Evolutionary conservation across 2,113 vertebrate genomes (phyloP).

Genomic region (Rhadina sibilatrix): DNA sequence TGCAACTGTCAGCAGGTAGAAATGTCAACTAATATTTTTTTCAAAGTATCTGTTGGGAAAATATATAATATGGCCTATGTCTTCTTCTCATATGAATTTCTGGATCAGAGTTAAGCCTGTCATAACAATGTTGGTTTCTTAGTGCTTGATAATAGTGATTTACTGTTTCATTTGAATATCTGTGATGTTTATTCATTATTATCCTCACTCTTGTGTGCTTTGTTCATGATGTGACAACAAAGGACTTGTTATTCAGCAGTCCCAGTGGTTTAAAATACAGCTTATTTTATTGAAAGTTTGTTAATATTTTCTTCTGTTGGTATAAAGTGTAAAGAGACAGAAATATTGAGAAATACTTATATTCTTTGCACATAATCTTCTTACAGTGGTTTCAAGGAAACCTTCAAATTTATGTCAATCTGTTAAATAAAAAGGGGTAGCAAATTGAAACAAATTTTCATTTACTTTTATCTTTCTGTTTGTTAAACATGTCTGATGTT

Average conservation of each 20-base stretch:
- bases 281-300: background rate
- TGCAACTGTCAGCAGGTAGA: background rate
- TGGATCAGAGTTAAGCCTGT: conserved; percentile 13
- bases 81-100: background rate
- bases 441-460: background rate
- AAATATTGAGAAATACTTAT: background rate
- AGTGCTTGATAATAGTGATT: conserved; percentile 10
- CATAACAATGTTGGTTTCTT: background rate
- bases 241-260: background rate
- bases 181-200: conserved; percentile 28
- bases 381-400: background rate
- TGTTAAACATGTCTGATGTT: background rate
- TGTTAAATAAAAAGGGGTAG: background rate
- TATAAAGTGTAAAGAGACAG: background rate
- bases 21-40: background rate
- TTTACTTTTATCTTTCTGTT: background rate
- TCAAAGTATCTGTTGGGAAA: background rate
- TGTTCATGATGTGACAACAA: background rate
- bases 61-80: background rate
- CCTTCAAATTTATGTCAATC: background rate
- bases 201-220: background rate
- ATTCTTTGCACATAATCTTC: background rate
- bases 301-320: background rate
- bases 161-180: conserved; percentile 27
- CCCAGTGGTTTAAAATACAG: background rate